Base-by-base conservation (phyloP, 2,113 vertebrate species). In the Periophthalmus modestus region DNA sequence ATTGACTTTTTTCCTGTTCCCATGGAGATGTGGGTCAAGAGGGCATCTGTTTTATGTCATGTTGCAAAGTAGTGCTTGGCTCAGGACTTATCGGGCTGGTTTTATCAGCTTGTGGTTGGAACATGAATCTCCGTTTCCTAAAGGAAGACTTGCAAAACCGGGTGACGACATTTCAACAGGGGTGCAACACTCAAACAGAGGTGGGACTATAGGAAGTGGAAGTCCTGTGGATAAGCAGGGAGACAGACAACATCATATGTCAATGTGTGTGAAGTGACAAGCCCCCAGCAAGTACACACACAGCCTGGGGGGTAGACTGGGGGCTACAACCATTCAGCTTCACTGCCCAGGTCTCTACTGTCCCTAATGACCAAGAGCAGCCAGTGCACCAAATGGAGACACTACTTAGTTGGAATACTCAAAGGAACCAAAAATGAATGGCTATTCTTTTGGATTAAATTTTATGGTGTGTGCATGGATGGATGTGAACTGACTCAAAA, bases 41-140 rank as follows among this genome's bases (percentile, higher is more conserved):
- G 78, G 87, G 88, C 83, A 88, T 90, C 91, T 94, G 93, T 80
- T 90, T 92, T 78, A 73, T 93, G 91, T 93, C 91, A 93, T 59
- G 82, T 76, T 74, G 71, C 79, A 77, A 82, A 67, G 80, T 79
- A 86, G 70, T 82, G 87, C 88, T 89, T 88, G 52, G 74, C 80
- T 80, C 58, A 34, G 72, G 69, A 90, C 90, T 93, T 94, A 93
- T 94, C 93, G 47, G 66, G 72, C 72, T 74, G 23, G 73, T 47
- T 82, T 79, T 90, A 90, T 91, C 87, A 89, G 88, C 76, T 74
- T 79, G 73, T 81, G 78, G 88, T 82, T 80, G 13, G 79, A 92
- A 91, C 91, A 91, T 69, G 75, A 77, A 86, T 78, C 80, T 79
- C 71, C 73, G 71, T 81, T 86, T 93, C 90, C 91, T 89, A 78